Conservation (phyloP, 2,113 vertebrate genomes). For the Alethe castanea region DNA sequence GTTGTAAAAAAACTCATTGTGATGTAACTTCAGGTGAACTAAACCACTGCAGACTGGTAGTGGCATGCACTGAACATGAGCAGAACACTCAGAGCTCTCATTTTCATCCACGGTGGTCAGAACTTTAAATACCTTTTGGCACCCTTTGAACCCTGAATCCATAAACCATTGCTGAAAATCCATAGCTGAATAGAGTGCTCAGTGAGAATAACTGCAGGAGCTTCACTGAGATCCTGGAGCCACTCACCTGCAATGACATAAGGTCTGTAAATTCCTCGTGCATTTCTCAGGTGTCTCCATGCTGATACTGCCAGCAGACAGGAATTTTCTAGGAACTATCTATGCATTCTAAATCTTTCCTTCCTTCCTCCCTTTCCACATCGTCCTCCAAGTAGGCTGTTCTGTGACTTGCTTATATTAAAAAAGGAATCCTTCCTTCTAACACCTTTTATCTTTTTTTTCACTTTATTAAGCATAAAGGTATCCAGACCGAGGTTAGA, state of each 20-base stretch:
- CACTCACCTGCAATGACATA: neutral
- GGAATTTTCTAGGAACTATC: neutral
- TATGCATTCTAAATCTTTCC: neutral
- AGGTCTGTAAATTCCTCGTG: rapidly evolving
- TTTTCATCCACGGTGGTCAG: neutral
- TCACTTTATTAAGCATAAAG: too few relatives aligned
- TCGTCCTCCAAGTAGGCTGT: neutral
- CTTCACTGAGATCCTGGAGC: rapidly evolving
- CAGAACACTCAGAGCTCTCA: neutral
- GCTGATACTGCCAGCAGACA: neutral
- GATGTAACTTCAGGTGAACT: neutral
- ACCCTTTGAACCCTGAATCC: neutral
- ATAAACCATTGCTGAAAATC: neutral
- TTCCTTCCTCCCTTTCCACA: too few relatives aligned
- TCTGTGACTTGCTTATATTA: neutral
- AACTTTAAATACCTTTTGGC: neutral
- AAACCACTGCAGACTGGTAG: neutral
- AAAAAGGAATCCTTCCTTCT: neutral
- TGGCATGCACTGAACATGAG: rapidly evolving
- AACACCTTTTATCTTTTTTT: neutral
- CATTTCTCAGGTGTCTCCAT: neutral
- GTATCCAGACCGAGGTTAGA: too few relatives aligned
- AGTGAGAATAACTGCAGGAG: neutral
- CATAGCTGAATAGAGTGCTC: rapidly evolving
- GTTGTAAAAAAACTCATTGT: neutral